Evolutionary conservation across 64 coral and sea anemone genomes (phyloP), one percentile per base, ranked within the genome.

Genomic region (Stichodactyla helianthus): DNA sequence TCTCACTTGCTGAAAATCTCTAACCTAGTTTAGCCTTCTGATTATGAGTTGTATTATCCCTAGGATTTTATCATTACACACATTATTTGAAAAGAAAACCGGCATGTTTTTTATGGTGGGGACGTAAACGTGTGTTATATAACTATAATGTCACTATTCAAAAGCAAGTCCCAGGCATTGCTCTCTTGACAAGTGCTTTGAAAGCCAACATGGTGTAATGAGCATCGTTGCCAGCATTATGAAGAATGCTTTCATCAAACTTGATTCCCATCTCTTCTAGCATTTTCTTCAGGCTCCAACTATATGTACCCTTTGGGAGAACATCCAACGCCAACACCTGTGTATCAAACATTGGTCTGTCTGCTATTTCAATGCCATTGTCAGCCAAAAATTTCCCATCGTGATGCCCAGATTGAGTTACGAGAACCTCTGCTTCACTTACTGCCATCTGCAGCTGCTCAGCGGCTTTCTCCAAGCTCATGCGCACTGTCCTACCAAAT

Each of bases 311-410:
- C 28, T 31, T 31, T 31, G 28, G 28, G 28, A 31, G 28, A 31
- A 31, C 28, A 31, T 31, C 28, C 28, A 31, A 31, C 8, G 87
- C 87, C 57, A 93, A 63, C 7, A 82, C n/a, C 55, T 93, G 91
- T 14, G 91, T 93, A 51, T 93, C 91, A 52, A 93, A 89, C 59
- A 93, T 93, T 6, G 15, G 50, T 82, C 85, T 93, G 18, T 52
- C 82, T 77, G 67, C 23, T 1, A 89, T 78, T 0, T 10, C 23
- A 83, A 93, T 77, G 3, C 77, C 91, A 25, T 67, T 82, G 1
- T 64, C 52, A 6, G 31, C 71, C 20, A 93, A 57, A 25, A 85
- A 77, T 23, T 84, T 59, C 20, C 10, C 62, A 83, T 93, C 91
- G 22, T 60, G 44, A 44, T 23, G 53, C 18, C 82, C 87, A 11